phyloP scores from a whole-genome alignment of 2,113 vertebrate species.

The Peromyscus maniculatus region DNA sequence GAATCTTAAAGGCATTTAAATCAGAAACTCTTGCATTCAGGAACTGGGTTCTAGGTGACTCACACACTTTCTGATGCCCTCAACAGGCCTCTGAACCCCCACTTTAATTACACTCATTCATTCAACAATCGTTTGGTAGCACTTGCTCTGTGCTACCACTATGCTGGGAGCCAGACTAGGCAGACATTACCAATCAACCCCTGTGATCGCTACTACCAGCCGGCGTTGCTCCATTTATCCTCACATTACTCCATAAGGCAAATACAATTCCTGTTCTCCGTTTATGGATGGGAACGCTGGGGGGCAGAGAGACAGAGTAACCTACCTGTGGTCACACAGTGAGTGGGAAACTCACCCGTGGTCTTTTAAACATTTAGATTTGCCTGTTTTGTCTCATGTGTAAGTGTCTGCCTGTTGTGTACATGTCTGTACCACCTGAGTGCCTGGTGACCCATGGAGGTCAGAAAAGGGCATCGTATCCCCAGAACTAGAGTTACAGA shows the following conservation, averaged over 20 bases:
- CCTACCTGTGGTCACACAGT: not conserved
- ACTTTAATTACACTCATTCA: not conserved
- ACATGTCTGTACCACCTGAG: too few relatives aligned
- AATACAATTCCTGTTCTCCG: not conserved
- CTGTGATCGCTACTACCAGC: rapidly evolving
- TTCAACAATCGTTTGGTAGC: not conserved
- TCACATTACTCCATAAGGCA: rapidly evolving
- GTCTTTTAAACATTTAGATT: not conserved
- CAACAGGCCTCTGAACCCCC: not conserved
- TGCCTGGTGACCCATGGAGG: not conserved
- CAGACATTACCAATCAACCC: not conserved
- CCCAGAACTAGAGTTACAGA: not conserved
- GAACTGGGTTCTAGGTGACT: not conserved
- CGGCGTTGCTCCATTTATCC: not conserved
- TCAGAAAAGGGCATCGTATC: not conserved
- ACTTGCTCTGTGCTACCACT: not conserved
- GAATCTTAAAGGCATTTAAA: not conserved
- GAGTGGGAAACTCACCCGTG: not conserved
- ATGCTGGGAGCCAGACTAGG: not conserved
- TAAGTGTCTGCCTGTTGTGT: not conserved
- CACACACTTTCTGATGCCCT: not conserved
- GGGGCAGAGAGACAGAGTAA: conserved; percentile 10
- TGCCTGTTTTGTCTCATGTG: not conserved
- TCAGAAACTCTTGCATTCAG: not conserved
- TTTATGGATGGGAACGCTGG: not conserved